phyloP scores from a whole-genome alignment of 2,113 vertebrate genomes.

The Sylvia atricapilla region DNA sequence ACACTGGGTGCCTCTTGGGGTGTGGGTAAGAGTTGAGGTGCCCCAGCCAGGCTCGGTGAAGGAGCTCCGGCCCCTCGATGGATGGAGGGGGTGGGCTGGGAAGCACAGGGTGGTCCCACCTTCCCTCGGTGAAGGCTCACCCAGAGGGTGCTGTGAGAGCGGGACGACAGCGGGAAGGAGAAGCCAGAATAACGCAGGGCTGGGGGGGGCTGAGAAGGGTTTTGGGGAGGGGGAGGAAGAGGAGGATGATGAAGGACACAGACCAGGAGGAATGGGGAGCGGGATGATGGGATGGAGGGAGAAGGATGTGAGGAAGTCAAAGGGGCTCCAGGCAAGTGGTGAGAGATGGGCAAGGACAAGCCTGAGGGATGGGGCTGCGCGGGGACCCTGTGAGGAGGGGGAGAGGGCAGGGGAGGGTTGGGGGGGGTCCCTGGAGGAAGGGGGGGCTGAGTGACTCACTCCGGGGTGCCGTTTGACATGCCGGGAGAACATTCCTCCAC shows the following conservation, averaged over 20 bases:
- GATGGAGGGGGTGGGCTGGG: accelerated
- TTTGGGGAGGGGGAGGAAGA: neutral
- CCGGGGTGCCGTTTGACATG: conserved; percentile 39
- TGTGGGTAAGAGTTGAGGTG: accelerated
- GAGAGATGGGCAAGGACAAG: neutral
- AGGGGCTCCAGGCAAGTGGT: accelerated
- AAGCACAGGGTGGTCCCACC: neutral
- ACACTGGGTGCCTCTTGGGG: accelerated
- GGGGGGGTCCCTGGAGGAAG: neutral
- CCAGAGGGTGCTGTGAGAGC: neutral
- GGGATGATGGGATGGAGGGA: neutral
- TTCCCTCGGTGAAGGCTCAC: neutral
- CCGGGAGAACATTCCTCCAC: neutral
- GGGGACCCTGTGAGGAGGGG: neutral
- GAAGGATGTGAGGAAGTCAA: neutral
- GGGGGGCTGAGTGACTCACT: neutral
- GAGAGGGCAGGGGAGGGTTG: neutral
- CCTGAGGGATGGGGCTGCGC: accelerated
- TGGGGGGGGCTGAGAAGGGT: neutral
- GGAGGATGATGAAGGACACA: accelerated
- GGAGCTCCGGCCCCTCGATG: accelerated
- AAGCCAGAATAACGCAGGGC: neutral
- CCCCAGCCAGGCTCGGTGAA: accelerated
- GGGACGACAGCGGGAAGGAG: neutral
- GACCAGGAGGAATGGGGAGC: neutral